Evolutionary conservation across 2,113 vertebrate genomes (phyloP), one percentile per base, ranked within the genome.

Genomic region (Neoarius graeffei): DNA sequence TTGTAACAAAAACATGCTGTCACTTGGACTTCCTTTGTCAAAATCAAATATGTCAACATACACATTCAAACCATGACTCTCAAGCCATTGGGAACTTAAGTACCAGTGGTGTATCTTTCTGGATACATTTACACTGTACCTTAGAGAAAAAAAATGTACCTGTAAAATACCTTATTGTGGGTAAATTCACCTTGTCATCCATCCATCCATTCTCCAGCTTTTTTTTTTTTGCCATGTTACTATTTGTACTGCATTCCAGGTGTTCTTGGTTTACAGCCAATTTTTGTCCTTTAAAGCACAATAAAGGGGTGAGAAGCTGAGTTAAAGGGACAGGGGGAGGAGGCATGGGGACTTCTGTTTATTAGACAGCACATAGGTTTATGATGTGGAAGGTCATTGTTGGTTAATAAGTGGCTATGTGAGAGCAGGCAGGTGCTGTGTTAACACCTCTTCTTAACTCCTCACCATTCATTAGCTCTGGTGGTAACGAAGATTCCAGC

Each of bases 331-430:
- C 30, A 84, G 80, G 83, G 35, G 86, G 86, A 84, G 85, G 83
- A 81, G 89, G 87, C 67, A 85, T 91, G 90, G 89, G 93, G 90
- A 92, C 90, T 91, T 93, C 90, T 89, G 92, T 96, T 95, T 96
- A 95, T 95, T 96, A 95, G 94, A 95, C 91, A 94, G 94, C 94
- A 95, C 95, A 96, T 95, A 95, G 94, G 93, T 96, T 96, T 95
- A 96, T 94, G 95, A 94, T 95, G 93, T 95, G 93, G 94, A 95
- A 95, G 95, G 95, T 95, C 95, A 96, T 94, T 95, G 95, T 94
- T 96, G 95, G 95, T 96, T 95, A 96, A 95, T 96, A 95, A 96
- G 95, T 95, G 94, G 92, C 95, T 92, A 93, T 93, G 94, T 94
- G 94, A 96, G 94, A 95, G 95, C 92, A 93, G 93, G 93, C 95